A percentile compares a stretch with the other conserved stretches of the same genome.
Conservation (phyloP, 2,888 invertebrate genomes). For the Acleris sparsana region DNA sequence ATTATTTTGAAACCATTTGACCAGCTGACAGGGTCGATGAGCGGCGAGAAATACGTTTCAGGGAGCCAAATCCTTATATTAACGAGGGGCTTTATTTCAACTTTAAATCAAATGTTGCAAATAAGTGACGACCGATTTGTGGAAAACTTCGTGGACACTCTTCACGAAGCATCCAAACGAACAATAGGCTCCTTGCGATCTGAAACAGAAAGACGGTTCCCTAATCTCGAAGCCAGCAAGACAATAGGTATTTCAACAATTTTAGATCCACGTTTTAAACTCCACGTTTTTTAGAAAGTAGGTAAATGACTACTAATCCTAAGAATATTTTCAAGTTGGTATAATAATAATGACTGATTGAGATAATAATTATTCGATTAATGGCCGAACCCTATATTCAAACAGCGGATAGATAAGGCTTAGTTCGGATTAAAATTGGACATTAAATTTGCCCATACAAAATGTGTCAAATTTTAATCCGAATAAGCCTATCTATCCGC, state of each 20-base stretch:
- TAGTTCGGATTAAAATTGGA: too few species aligned
- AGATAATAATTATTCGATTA: too few species aligned
- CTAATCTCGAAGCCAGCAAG: constrained; percentile 34
- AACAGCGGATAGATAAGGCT: too few species aligned
- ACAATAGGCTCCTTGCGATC: constrained; percentile 15
- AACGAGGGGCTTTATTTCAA: constrained; percentile 16
- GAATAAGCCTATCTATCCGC: too few species aligned
- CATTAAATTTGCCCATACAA: too few species aligned
- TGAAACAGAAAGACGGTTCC: constrained; percentile 35
- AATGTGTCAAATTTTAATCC: too few species aligned
- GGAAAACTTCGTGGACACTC: constrained; percentile 25
- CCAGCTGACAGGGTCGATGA: constrained; percentile 33
- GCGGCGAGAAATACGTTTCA: constrained; percentile 28
- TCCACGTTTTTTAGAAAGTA: too few species aligned
- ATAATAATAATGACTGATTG: too few species aligned
- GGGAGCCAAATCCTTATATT: background rate
- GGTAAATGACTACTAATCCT: too few species aligned
- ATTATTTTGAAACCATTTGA: constrained; percentile 31
- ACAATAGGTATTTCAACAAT: constrained; percentile 34
- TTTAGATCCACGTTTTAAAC: constrained; percentile 33
- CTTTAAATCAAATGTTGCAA: constrained; percentile 30
- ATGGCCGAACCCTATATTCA: too few species aligned
- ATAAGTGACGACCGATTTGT: constrained; percentile 6
- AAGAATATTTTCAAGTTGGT: too few species aligned
- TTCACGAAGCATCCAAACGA: constrained; percentile 11